Evolutionary conservation across 2,797 vertebrate species (phyloP).

Genomic region (Myiothlypis chrysogaster): DNA sequence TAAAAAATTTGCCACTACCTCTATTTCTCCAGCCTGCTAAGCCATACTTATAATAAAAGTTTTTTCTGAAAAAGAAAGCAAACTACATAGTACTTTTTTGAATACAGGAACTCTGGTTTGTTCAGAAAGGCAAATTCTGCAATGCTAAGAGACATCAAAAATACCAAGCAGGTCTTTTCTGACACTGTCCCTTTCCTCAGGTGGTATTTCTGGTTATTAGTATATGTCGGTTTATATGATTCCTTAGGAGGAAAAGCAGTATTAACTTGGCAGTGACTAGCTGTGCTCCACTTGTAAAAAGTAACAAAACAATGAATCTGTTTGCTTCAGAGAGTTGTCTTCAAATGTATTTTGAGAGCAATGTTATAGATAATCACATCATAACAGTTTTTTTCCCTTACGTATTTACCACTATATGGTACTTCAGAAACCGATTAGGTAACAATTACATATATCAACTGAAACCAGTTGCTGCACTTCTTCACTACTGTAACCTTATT

Average conservation of each 20-base stretch:
- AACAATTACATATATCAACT: not conserved
- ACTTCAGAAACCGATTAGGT: not conserved
- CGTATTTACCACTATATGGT: not conserved
- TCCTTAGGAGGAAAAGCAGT: not conserved
- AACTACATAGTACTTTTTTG: not conserved
- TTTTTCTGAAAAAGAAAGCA: not conserved
- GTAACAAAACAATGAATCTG: accelerated
- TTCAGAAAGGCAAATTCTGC: not conserved
- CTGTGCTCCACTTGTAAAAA: not conserved
- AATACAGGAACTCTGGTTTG: not conserved
- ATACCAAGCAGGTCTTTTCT: not conserved
- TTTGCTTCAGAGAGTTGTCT: not conserved
- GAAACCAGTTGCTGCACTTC: not conserved
- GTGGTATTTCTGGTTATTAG: not conserved
- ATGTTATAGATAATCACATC: not conserved
- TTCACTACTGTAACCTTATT: not conserved
- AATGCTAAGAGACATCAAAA: not conserved
- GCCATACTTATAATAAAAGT: not conserved
- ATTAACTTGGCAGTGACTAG: not conserved
- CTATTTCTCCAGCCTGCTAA: not conserved
- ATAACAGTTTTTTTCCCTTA: not conserved
- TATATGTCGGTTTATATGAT: not conserved
- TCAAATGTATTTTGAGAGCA: not conserved
- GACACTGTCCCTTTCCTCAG: not conserved
- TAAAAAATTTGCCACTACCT: not conserved